Base-by-base conservation (phyloP, 2,888 invertebrate species). In the Drosophila nigritarsus region DNA sequence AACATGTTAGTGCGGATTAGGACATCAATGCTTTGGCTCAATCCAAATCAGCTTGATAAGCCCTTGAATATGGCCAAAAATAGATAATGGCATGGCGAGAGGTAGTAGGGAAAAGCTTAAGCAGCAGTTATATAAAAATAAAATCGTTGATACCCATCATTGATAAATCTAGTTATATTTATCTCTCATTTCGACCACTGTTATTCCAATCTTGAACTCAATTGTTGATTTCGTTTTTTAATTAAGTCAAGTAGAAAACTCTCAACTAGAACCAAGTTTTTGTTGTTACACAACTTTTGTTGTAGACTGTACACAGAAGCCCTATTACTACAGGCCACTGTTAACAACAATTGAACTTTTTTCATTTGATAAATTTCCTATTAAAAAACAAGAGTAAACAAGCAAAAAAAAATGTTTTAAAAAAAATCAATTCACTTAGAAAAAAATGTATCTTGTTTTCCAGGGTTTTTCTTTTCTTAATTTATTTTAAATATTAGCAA, bases 1-100 rank as follows among this genome's bases (percentile, higher is more conserved):
- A 36, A 56, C 56, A 30, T 38, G 64, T 45, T n/a, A 40, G 42
- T 45, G 45, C 30, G 51, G 80, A 76, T 71, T 60, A 70, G 34
- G 55, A 62, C 77, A 76, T 76, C 80, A 55, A 71, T 64, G 42
- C 29, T 15, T 15, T 30, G n/a, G n/a, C 29, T 34, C 40, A 62
- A 30, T 18, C 18, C 24, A 13, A 36, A 54, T 50, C 42, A 49
- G 20, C n/a, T n/a, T 30, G 38, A n/a, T 68, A 78, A 78, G 60
- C 63, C 18, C 38, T 2, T 40, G 49, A 40, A 36, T 29, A 27
- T 36, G 27, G 8, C 20, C 51, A 51, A 4, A 20, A 24, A 3
- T 3, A 38, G 3, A 32, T 32, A 11, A 11, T 9, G 32, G 32
- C 32, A 32, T 9, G 0, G 32, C 32, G 32, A 9, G 5, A 15